A percentile compares a stretch with the other conserved stretches of the same genome.
Conservation (phyloP, 2,113 vertebrate species). For the Nesogale talazaci region DNA sequence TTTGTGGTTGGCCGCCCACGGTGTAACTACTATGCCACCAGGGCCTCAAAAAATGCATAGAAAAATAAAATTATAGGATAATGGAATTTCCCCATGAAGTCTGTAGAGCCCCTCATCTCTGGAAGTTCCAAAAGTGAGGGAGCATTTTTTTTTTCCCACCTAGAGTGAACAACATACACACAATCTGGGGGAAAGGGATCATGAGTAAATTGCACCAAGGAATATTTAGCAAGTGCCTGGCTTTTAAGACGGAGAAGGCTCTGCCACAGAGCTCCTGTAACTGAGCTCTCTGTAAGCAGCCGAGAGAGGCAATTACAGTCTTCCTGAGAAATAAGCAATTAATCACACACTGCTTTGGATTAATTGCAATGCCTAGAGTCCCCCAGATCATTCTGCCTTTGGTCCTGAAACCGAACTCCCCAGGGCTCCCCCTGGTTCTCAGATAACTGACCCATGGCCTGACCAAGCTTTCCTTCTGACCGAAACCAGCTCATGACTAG, state of each 20-base stretch:
- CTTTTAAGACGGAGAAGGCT: conserved; percentile 27
- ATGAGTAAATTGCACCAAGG: conserved; percentile 58
- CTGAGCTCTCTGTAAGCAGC: conserved; percentile 44
- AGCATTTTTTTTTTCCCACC: conserved; percentile 12
- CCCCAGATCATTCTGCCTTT: conserved; percentile 51
- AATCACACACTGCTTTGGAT: conserved; percentile 60
- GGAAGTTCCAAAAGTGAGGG: conserved; percentile 59
- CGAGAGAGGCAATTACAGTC: conserved; percentile 51
- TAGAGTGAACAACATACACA: conserved; percentile 50
- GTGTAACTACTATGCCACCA: no score
- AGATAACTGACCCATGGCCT: conserved; percentile 18
- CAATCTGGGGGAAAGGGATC: neutral
- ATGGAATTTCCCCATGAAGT: no score
- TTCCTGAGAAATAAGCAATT: conserved; percentile 72
- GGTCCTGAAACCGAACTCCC: conserved; percentile 57
- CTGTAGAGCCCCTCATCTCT: neutral
- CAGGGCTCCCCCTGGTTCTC: neutral
- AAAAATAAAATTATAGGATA: no score
- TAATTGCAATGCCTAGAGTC: conserved; percentile 20
- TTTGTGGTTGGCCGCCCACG: no score
- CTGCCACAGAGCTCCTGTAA: no score
- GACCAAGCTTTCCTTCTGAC: conserved; percentile 1
- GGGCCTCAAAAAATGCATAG: no score
- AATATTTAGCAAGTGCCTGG: conserved; percentile 26
- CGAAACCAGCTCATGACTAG: neutral